Conservation (phyloP, 2,797 vertebrate species). For the Mallotus villosus region DNA sequence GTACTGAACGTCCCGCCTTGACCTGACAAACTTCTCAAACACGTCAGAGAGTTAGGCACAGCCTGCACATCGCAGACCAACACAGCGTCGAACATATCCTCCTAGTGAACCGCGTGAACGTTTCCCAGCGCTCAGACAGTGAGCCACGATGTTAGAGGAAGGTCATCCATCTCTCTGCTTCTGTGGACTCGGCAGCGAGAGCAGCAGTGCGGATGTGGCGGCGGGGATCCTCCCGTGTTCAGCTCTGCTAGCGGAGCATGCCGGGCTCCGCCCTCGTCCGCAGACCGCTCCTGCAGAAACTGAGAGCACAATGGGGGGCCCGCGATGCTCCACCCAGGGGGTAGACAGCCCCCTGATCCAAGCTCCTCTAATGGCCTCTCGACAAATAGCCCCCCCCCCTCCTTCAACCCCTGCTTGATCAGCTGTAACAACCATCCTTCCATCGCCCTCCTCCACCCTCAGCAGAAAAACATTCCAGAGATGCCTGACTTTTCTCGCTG, state of each 20-base stretch:
- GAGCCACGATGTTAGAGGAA: not conserved
- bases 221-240: constrained; percentile 20
- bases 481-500: constrained; percentile 5
- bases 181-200: constrained; percentile 11
- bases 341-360: constrained; percentile 28
- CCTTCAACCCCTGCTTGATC: constrained; percentile 32
- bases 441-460: constrained; percentile 8
- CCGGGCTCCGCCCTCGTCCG: too few species aligned
- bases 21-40: too few species aligned
- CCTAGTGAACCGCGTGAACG: too few species aligned
- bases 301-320: constrained; percentile 42
- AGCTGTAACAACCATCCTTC: constrained; percentile 34
- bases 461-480: constrained; percentile 10
- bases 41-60: too few species aligned
- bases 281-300: not conserved
- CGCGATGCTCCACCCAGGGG: not conserved
- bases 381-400: constrained; percentile 32
- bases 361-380: constrained; percentile 22
- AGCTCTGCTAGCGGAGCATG: constrained; percentile 25
- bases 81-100: too few species aligned
- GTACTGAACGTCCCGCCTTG: too few species aligned
- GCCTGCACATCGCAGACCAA: too few species aligned
- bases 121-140: not conserved
- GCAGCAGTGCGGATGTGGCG: constrained; percentile 11
- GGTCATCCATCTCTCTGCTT: constrained; percentile 13